phyloP scores from a whole-genome alignment of 2,888 invertebrate species.

The Autographa pulchrina region DNA sequence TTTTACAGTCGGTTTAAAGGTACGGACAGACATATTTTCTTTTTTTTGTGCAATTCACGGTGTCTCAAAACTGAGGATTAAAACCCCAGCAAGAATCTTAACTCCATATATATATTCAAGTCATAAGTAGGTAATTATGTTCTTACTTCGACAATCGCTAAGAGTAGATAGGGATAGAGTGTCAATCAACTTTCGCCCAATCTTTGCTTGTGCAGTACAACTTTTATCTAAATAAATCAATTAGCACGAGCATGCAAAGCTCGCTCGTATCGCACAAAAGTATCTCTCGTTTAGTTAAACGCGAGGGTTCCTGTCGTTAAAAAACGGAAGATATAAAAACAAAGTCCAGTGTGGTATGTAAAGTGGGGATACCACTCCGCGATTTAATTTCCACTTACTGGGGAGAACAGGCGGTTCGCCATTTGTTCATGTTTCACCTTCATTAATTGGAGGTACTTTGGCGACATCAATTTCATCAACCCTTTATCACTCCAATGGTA shows the following conservation, averaged over 20 bases:
- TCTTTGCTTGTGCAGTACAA: too few species aligned
- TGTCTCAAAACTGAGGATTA: too few species aligned
- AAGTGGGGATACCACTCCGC: not conserved
- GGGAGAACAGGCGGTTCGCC: slow-evolving; percentile 5
- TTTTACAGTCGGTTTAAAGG: too few species aligned
- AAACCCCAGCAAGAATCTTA: too few species aligned
- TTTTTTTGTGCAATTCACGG: too few species aligned
- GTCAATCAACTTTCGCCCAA: too few species aligned
- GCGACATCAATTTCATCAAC: slow-evolving; percentile 45
- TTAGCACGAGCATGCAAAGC: too few species aligned
- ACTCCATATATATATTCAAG: too few species aligned
- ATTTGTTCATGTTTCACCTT: slow-evolving; percentile 36
- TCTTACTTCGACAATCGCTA: too few species aligned
- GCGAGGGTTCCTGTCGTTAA: not conserved
- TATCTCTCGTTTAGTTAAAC: not conserved
- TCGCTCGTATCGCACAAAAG: not conserved
- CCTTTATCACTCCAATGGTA: slow-evolving; percentile 37
- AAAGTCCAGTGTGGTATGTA: not conserved
- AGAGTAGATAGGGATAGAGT: too few species aligned
- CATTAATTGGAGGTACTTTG: slow-evolving; percentile 38
- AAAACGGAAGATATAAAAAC: not conserved
- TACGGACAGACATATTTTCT: too few species aligned
- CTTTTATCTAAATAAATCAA: not conserved
- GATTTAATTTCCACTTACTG: slow-evolving; percentile 19
- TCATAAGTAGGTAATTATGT: too few species aligned